A percentile compares a stretch with the other conserved stretches of the same genome.
Evolutionary conservation across 2,888 invertebrate species (phyloP).

Genomic region (Xestia rhomboidea): DNA sequence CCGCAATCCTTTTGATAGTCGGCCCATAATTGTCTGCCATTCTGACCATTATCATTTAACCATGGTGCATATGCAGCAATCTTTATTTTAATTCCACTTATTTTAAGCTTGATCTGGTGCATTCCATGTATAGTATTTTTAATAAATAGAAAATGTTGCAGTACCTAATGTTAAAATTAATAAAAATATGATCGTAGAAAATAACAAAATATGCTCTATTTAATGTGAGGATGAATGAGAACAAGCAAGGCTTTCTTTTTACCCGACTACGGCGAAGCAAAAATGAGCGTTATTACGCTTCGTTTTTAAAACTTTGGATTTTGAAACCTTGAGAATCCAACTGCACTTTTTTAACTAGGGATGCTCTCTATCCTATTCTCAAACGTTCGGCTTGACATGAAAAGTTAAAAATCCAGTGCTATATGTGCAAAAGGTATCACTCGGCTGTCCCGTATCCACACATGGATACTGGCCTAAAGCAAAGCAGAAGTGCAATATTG

Average conservation of each 20-base stretch:
- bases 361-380: not conserved
- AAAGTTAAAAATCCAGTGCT: not conserved
- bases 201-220: conserved; percentile 6
- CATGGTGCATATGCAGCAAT: conserved; percentile 48
- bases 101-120: conserved; percentile 46
- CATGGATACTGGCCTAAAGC: not conserved
- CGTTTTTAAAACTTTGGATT: not conserved
- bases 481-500: too few relatives aligned
- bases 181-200: conserved; percentile 34
- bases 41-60: conserved; percentile 7
- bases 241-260: not conserved
- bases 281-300: too few relatives aligned
- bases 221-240: conserved; percentile 16
- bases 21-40: not conserved
- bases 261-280: too few relatives aligned
- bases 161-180: conserved; percentile 26
- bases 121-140: conserved; percentile 52
- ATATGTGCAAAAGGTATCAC: not conserved
- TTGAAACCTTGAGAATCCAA: not conserved
- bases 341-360: not conserved
- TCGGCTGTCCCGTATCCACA: not conserved
- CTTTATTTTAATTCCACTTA: conserved; percentile 40
- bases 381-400: not conserved
- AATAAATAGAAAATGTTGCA: conserved; percentile 36
- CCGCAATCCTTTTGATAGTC: not conserved